These are phyloP conservation scores for Coremacera marginata DNA, from an alignment of 2,888 invertebrate species.

Conservation along the genomic window DNA sequence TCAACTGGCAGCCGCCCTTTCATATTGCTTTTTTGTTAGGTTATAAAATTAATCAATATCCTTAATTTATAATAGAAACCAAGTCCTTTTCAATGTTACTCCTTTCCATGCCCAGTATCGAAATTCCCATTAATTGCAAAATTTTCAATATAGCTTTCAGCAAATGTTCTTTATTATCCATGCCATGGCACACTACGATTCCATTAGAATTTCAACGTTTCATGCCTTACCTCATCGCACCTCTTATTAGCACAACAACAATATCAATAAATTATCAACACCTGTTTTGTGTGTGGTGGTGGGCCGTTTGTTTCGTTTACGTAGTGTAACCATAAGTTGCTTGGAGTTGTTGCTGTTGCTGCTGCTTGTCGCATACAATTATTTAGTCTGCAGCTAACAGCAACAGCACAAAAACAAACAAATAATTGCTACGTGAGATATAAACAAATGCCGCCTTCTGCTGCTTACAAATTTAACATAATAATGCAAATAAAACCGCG, in stretches of 20 bases:
- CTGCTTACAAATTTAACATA: slow-evolving; percentile 28
- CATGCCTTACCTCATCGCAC: not conserved
- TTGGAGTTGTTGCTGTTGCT: slow-evolving; percentile 23
- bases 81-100: not conserved
- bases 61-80: too few species aligned
- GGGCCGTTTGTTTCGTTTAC: not conserved
- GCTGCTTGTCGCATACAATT: not conserved
- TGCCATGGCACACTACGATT: not conserved
- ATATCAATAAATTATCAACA: slow-evolving; percentile 50
- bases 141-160: not conserved
- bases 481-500: slow-evolving; percentile 36
- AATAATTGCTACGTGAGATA: slow-evolving; percentile 51
- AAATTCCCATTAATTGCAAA: not conserved
- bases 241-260: slow-evolving; percentile 14
- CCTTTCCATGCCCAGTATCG: not conserved
- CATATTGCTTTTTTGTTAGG: too few species aligned
- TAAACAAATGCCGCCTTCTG: slow-evolving; percentile 44
- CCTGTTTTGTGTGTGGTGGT: slow-evolving; percentile 48
- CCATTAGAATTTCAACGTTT: not conserved
- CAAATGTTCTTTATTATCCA: not conserved
- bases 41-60: too few species aligned
- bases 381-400: slow-evolving; percentile 30
- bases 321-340: slow-evolving; percentile 31
- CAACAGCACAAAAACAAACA: slow-evolving; percentile 38
- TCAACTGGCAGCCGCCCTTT: too few species aligned